These are phyloP conservation scores for Lasioglossum villosulum DNA, from an alignment of 2,888 invertebrate species.

Conservation along the genomic window DNA sequence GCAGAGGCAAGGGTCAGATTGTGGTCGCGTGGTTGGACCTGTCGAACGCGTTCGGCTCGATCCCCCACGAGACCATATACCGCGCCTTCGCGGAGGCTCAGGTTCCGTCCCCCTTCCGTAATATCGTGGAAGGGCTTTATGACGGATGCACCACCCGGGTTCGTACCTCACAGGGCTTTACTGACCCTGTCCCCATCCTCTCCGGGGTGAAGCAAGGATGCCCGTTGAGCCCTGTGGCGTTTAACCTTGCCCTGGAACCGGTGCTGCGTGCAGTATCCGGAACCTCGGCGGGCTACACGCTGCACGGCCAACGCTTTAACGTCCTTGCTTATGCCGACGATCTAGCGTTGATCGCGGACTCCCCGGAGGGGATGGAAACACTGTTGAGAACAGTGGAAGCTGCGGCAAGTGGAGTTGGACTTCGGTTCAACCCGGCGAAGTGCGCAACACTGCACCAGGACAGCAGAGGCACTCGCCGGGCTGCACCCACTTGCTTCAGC, in stretches of 20 bases:
- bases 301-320: not conserved
- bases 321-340: not conserved
- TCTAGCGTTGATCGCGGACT: not conserved
- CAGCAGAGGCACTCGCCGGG: not conserved
- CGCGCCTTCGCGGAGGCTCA: constrained; percentile 52
- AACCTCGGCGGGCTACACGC: not conserved
- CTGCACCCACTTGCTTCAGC: not conserved
- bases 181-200: not conserved
- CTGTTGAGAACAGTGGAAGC: not conserved
- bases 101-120: constrained; percentile 17
- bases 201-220: too few species aligned
- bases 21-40: constrained; percentile 80
- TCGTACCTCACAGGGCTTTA: not conserved
- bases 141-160: not conserved
- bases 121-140: not conserved
- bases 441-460: not conserved
- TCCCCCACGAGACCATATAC: constrained; percentile 77
- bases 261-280: not conserved
- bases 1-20: constrained; percentile 22
- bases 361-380: not conserved
- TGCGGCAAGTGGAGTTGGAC: not conserved
- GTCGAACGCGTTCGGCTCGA: constrained; percentile 80
- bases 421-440: not conserved
- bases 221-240: too few species aligned
- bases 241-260: not conserved